Base-by-base conservation (phyloP, 2,888 invertebrate species). In the Lordiphosa andalusiaca region DNA sequence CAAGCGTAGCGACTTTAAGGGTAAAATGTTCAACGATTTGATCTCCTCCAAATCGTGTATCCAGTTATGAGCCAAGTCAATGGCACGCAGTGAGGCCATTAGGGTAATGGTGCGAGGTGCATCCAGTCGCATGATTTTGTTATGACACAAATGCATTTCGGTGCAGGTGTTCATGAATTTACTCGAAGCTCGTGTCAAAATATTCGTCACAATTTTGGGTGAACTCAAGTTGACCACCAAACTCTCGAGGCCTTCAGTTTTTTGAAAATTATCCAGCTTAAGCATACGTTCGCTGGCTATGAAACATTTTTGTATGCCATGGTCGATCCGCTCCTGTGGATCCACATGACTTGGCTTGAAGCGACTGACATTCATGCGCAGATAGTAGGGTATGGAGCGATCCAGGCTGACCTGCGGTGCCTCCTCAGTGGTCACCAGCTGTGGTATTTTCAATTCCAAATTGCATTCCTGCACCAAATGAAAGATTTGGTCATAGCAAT, bases 61-160 rank as follows among this genome's bases (percentile, higher is more conserved):
- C 86, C 86, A 86, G 57, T 88, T 88, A 30, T 77, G 71, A 2
- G 85, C 69, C 39, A 88, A 66, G 53, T 88, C 88, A n/a, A 88
- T 50, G 1, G 86, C 88, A 36, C 82, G 81, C 38, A 88, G 64
- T 30, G 80, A 81, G 2, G 66, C 69, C 77, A 89, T 76, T 39
- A 85, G 59, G 0, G 75, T 59, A n/a, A 88, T 67, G 0, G 73
- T 67, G 38, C 85, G 82, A 0, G 81, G 66, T 30, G 67, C 68
- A 30, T 80, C 78, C 0, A 77, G 65, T 33, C 53, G 59, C 12
- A 80, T 33, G 16, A 88, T 88, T 58, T 86, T 86, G 41, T 88
- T 88, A 10, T 74, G 70, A 2, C 83, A 67, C 39, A 88, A 36
- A 0, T 85, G 75, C 6, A 88, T 19, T 25, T 88, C 89, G 4